A percentile compares a stretch with the other conserved stretches of the same genome.
Evolutionary conservation across 2,113 vertebrate genomes (phyloP).

Genomic region (Zapornia atra): DNA sequence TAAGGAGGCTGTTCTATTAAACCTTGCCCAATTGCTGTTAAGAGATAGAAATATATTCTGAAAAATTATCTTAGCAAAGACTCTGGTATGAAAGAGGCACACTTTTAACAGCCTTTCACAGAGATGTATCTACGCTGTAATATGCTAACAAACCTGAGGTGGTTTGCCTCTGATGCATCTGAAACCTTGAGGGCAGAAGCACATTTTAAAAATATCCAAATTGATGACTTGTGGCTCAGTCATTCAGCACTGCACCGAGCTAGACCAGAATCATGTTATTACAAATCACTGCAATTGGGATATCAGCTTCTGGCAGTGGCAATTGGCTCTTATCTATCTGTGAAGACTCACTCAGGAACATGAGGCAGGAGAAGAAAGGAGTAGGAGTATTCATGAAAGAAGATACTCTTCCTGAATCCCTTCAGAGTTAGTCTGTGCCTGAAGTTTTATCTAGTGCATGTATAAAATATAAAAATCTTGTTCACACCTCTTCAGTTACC

Average conservation of each 20-base stretch:
- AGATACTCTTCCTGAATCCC: not conserved
- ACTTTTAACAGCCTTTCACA: not conserved
- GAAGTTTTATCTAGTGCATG: not conserved
- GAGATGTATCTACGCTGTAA: not conserved
- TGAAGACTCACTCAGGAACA: not conserved
- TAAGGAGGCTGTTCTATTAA: not conserved
- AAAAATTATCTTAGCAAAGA: not conserved
- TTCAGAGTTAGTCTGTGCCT: not conserved
- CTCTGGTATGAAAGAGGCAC: not conserved
- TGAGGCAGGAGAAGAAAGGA: not conserved
- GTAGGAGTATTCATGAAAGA: not conserved
- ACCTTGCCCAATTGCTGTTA: not conserved
- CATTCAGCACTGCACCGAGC: not conserved
- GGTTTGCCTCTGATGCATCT: not conserved
- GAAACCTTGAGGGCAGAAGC: not conserved
- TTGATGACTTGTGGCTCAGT: not conserved
- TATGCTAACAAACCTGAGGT: not conserved
- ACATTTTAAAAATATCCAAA: not conserved
- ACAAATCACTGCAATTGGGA: not conserved
- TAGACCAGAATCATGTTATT: not conserved
- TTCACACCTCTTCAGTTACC: not conserved
- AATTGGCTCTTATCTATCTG: not conserved
- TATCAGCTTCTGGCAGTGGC: not conserved
- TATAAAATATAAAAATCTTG: not conserved
- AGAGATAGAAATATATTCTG: not conserved